phyloP scores from a whole-genome alignment of 2,888 invertebrate species.

The Globia sparganii region DNA sequence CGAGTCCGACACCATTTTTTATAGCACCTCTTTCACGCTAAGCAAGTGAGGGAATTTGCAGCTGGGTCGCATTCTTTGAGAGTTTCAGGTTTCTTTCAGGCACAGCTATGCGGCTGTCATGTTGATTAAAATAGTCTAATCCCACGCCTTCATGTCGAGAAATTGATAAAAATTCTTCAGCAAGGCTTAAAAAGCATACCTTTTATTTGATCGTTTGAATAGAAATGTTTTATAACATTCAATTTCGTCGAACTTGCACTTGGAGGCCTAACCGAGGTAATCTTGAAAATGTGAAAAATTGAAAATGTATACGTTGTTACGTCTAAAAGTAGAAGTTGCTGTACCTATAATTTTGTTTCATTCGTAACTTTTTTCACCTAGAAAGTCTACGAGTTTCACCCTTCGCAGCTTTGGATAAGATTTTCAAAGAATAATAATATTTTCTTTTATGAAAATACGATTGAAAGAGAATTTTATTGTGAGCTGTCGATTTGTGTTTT shows the following conservation, averaged over 20 bases:
- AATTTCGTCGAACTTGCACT: conserved; percentile 8
- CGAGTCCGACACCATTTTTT: neutral
- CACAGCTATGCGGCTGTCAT: neutral
- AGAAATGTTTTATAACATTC: neutral
- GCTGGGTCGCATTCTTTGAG: conserved; percentile 15
- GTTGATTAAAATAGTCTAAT: conserved; percentile 11
- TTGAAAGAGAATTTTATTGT: neutral
- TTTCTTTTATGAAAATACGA: conserved; percentile 19
- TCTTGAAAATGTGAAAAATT: conserved; percentile 1
- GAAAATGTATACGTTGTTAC: neutral
- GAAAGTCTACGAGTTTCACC: neutral
- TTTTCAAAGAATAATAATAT: neutral
- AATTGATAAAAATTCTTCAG: neutral
- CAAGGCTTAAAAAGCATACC: conserved; percentile 2
- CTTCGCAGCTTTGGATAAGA: neutral
- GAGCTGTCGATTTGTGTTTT: conserved; percentile 17
- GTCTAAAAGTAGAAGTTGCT: conserved; percentile 2
- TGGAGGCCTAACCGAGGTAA: conserved; percentile 15
- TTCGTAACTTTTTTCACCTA: conserved; percentile 9
- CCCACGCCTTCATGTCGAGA: neutral
- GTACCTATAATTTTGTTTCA: neutral
- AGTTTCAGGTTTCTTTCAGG: conserved; percentile 9
- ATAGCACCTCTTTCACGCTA: neutral
- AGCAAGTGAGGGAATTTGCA: neutral
- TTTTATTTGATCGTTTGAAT: neutral